Evolutionary conservation across 2,113 vertebrate genomes (phyloP), one percentile per base, ranked within the genome.

Genomic region (Stomatorhinus ivindoensis): DNA sequence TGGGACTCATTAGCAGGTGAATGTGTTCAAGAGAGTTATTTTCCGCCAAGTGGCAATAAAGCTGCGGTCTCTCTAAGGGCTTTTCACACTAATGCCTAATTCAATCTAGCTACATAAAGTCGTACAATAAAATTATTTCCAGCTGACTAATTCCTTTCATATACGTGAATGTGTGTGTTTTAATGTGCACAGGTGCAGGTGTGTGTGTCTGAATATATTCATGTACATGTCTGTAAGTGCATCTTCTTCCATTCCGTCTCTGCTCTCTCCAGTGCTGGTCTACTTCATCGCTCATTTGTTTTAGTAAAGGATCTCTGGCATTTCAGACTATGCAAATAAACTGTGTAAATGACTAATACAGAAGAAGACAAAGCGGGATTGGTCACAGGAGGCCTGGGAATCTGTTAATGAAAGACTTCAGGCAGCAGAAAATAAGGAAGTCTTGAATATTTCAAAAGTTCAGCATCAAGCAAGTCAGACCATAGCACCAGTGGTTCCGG

Each of bases 1-100:
- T 90, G 89, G 89, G 84, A 24, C 3, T 88, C 91, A 90, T 91
- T 91, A 90, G 76, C 58, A 89, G 90, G 35, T 50, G 86, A 80
- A 46, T 0, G 85, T 31, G 86, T 73, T 58, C 24, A 35, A 17
- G 91, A 90, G 88, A 90, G 86, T 42, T 50, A 21, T 6, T 58
- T 90, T 89, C 80, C 2, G 2, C 87, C 42, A 42, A 6, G 76
- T 91, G 88, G 90, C 84, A 89, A 88, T 90, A 87, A 90, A 5
- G 91, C 91, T 84, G 89, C 89, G 31, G 51, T 46, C 58, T 91
- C 86, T 89, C 48, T 17, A 24, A 85, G 42, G 87, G 47, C 39
- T 27, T 83, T 46, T 50, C 17, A 39, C 46, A 19, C 58, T 48
- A 69, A 58, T 83, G 42, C 27, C 50, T 82, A 48, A 90, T 65